Percentiles rank a stretch among this genome's conserved stretches.
These are phyloP conservation scores for Agapornis canus DNA, from an alignment of 2,797 vertebrate species.

Conservation along the genomic window DNA sequence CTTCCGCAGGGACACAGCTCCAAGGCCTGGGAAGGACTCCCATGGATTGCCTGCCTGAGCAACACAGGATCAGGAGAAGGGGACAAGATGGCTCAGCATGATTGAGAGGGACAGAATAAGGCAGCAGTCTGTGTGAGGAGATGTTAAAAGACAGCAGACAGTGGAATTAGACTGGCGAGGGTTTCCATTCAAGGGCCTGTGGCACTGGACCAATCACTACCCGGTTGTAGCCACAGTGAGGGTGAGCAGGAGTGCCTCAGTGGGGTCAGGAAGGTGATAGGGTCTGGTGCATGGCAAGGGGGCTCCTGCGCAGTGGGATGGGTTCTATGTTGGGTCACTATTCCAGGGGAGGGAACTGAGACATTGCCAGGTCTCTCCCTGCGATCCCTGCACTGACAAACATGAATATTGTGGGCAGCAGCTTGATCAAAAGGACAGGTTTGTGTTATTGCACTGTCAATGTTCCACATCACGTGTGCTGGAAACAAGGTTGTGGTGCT, in stretches of 20 bases:
- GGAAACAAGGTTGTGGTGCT: neutral
- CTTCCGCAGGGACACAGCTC: neutral
- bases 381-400: neutral
- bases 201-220: neutral
- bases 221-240: rapidly evolving
- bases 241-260: neutral
- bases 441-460: neutral
- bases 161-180: neutral
- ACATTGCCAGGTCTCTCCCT: neutral
- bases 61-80: neutral
- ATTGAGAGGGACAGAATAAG: neutral
- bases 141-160: neutral
- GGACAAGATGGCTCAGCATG: neutral
- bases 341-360: neutral
- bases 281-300: neutral
- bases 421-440: neutral
- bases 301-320: neutral
- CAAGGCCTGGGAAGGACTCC: neutral
- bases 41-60: neutral
- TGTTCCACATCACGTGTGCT: neutral
- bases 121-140: neutral
- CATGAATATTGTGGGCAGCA: rapidly evolving
- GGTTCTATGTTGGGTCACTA: neutral
- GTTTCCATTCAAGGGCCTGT: neutral
- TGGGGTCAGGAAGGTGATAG: neutral